These are phyloP conservation scores for Phania funesta DNA, from an alignment of 2,888 invertebrate genomes.

Conservation along the genomic window DNA sequence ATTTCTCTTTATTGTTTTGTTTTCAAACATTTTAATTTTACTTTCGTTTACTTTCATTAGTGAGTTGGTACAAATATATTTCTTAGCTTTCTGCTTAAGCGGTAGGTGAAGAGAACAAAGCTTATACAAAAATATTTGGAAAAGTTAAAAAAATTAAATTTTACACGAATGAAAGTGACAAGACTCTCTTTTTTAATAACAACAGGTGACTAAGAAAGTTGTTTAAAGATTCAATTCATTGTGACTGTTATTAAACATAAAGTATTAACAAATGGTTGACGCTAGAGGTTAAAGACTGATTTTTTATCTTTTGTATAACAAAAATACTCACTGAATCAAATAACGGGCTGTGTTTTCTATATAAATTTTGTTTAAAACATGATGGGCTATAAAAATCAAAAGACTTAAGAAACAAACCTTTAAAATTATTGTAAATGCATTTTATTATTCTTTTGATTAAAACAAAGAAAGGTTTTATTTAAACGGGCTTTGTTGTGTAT, in stretches of 20 bases:
- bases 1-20: not conserved
- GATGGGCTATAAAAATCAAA: not conserved
- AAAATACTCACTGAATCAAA: too few relatives aligned
- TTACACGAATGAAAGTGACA: too few relatives aligned
- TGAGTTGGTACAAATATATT: not conserved
- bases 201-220: conserved; percentile 26
- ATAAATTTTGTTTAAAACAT: not conserved
- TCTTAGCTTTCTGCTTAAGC: not conserved
- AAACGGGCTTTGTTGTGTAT: too few relatives aligned
- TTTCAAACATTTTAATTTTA: too few relatives aligned
- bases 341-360: too few relatives aligned
- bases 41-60: conserved; percentile 9
- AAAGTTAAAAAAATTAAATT: not conserved
- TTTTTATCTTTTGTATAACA: too few relatives aligned
- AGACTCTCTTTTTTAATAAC: not conserved
- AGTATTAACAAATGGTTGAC: not conserved
- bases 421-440: not conserved
- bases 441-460: not conserved
- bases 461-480: not conserved
- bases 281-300: not conserved
- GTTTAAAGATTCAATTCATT: not conserved
- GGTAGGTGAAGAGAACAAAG: not conserved
- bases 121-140: not conserved
- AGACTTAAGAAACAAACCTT: not conserved
- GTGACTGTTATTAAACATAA: not conserved